phyloP scores from a whole-genome alignment of 2,113 vertebrate species.

The Vombatus ursinus region DNA sequence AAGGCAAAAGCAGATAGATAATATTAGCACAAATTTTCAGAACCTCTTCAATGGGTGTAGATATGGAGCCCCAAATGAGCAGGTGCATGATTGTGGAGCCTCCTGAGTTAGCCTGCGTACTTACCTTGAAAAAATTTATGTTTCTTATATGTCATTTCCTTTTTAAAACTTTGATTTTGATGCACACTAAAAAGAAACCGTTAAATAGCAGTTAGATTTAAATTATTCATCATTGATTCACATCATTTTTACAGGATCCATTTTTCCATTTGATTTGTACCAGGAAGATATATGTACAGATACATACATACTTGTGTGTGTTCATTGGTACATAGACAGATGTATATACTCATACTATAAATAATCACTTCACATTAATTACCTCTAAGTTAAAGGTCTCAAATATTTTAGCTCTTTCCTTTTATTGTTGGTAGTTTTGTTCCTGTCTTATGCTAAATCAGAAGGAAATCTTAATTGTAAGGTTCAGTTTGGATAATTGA shows the following conservation, averaged over 20 bases:
- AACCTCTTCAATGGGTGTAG: constrained; percentile 62
- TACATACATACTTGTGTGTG: neutral
- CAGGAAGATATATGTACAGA: neutral
- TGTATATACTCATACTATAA: neutral
- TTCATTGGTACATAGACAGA: neutral
- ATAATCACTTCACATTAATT: neutral
- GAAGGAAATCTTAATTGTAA: constrained; percentile 50
- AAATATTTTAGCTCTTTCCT: neutral
- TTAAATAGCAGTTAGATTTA: neutral
- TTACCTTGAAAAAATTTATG: constrained; percentile 48
- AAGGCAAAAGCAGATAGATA: constrained; percentile 75
- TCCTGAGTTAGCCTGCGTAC: constrained; percentile 27
- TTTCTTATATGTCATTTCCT: constrained; percentile 16
- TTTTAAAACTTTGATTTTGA: neutral
- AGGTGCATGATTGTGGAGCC: neutral
- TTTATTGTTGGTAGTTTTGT: constrained; percentile 30
- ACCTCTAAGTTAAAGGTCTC: neutral
- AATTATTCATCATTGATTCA: neutral
- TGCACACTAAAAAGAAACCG: neutral
- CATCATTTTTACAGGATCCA: neutral
- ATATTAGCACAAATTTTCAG: constrained; percentile 69
- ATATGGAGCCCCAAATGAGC: constrained; percentile 57
- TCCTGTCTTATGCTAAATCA: constrained; percentile 50
- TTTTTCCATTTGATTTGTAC: neutral
- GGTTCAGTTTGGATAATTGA: constrained; percentile 10